phyloP scores from a whole-genome alignment of 2,113 vertebrate species.

The Alethe diademata region DNA sequence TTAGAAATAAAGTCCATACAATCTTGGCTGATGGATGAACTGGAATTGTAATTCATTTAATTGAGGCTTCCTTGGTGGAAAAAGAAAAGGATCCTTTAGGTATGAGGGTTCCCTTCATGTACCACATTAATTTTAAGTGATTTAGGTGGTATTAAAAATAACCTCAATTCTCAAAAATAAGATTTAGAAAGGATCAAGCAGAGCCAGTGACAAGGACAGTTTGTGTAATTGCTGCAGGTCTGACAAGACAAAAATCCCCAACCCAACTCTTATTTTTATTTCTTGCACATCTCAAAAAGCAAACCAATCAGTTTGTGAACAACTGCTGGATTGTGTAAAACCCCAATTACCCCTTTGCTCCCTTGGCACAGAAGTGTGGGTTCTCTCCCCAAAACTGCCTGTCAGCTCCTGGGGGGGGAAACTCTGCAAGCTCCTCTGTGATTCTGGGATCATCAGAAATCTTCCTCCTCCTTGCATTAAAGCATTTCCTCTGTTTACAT shows the following conservation, averaged over 20 bases:
- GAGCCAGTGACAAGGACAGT: not conserved
- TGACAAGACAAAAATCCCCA: not conserved
- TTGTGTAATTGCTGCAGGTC: not conserved
- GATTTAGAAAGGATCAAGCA: not conserved
- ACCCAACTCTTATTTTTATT: not conserved
- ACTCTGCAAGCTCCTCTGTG: not conserved
- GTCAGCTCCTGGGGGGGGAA: not conserved
- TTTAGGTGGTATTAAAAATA: not conserved
- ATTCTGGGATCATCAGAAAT: not conserved
- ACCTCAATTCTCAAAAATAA: not conserved
- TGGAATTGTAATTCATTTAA: not conserved
- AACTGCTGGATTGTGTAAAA: not conserved
- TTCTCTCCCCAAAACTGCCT: not conserved
- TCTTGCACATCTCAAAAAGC: not conserved
- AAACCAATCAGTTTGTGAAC: not conserved
- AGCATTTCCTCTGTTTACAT: not conserved
- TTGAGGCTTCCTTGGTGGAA: not conserved
- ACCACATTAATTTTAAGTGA: not conserved
- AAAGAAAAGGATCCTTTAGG: not conserved
- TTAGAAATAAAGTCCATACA: not conserved
- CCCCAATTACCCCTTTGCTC: not conserved
- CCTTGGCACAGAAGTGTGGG: not conserved
- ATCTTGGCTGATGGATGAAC: not conserved
- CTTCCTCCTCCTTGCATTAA: not conserved
- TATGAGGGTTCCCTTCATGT: not conserved